Conservation (phyloP, 1,140 invertebrate species). For the Formica selysi region DNA sequence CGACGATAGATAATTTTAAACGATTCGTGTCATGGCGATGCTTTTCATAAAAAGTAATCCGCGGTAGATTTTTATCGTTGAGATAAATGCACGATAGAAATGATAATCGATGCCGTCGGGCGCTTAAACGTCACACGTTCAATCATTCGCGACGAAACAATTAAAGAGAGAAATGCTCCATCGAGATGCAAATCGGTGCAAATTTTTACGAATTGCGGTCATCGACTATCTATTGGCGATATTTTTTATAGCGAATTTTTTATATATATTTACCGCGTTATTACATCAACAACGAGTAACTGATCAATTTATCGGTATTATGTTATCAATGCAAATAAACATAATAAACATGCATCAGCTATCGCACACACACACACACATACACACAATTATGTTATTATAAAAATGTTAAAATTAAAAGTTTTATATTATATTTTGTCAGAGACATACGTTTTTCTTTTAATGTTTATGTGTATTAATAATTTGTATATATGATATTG, state of each 20-base stretch:
- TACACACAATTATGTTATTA: background rate
- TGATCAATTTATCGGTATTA: background rate
- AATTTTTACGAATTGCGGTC: conserved; percentile 43
- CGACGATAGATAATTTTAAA: conserved; percentile 8
- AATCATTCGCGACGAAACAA: conserved; percentile 47
- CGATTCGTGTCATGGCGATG: background rate
- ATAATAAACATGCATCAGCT: background rate
- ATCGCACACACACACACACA: no score
- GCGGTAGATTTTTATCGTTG: conserved; percentile 37
- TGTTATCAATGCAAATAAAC: background rate
- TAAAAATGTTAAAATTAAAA: background rate
- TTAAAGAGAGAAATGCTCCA: conserved; percentile 35
- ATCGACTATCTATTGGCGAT: conserved; percentile 22
- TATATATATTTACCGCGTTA: background rate
- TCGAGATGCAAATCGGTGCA: conserved; percentile 46
- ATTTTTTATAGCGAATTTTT: conserved; percentile 37
- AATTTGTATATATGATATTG: background rate
- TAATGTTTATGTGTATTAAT: background rate
- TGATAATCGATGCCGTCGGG: conserved; percentile 34
- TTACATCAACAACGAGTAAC: background rate
- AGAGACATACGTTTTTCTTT: background rate
- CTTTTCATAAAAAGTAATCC: conserved; percentile 21
- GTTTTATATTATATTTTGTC: background rate
- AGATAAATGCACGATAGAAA: conserved; percentile 27
- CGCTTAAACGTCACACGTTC: conserved; percentile 36